Percentiles rank a stretch among this genome's conserved stretches.
Conservation (phyloP, 2,797 vertebrate species). For the Tenualosa thibaudeaui region DNA sequence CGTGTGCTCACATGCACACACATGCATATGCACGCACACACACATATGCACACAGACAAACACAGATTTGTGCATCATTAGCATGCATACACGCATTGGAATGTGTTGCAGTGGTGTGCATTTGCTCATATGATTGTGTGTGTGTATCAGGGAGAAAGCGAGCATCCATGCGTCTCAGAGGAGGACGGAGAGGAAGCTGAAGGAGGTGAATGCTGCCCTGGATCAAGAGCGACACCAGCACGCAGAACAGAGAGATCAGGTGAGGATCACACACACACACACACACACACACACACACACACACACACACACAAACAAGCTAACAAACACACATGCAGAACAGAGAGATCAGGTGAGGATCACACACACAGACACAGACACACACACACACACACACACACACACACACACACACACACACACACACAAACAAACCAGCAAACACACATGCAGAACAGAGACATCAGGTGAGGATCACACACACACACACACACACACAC, state of each 20-base stretch:
- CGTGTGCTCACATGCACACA: not conserved
- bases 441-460: too few relatives aligned
- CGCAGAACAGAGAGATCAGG: not conserved
- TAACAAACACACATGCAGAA: not conserved
- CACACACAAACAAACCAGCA: too few relatives aligned
- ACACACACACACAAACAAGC: not conserved
- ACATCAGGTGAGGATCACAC: too few relatives aligned
- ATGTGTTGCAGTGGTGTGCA: not conserved
- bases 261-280: not conserved
- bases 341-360: too few relatives aligned
- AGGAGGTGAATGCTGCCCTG: constrained; percentile 87
- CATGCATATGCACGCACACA: not conserved
- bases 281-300: not conserved
- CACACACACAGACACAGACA: not conserved
- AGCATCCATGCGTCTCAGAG: constrained; percentile 81
- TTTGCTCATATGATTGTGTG: not conserved
- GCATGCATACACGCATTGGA: too few relatives aligned
- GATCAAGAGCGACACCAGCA: constrained; percentile 71
- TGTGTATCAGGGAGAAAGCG: constrained; percentile 79
- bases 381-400: not conserved
- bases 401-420: too few relatives aligned
- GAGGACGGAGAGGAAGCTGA: constrained; percentile 87
- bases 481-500: too few relatives aligned
- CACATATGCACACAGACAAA: not conserved
- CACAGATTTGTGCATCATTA: not conserved